phyloP scores from a whole-genome alignment of 2,113 vertebrate genomes.

The Urocolius indicus region DNA sequence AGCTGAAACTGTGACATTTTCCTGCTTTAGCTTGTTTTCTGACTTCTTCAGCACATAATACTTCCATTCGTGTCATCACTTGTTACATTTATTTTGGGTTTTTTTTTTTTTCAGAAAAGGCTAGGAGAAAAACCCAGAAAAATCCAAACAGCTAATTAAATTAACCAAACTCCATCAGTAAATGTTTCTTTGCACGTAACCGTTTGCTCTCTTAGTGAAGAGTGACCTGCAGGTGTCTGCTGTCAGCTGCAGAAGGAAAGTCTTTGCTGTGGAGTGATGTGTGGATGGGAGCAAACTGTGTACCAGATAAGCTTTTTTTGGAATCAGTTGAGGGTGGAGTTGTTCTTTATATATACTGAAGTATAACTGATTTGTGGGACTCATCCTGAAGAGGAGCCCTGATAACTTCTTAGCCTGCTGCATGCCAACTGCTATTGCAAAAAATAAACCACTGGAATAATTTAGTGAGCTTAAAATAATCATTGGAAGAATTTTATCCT shows the following conservation, averaged over 20 bases:
- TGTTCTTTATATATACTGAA: background rate
- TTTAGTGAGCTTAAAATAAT: background rate
- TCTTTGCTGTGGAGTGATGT: background rate
- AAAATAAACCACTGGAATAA: background rate
- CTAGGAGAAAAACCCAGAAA: too few species aligned
- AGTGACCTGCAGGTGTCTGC: background rate
- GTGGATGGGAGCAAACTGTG: background rate
- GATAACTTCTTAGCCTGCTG: background rate
- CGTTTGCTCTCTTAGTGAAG: background rate
- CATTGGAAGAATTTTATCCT: background rate
- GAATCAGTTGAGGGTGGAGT: background rate
- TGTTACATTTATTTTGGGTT: background rate
- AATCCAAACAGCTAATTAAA: background rate
- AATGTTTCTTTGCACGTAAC: background rate
- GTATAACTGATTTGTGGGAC: background rate
- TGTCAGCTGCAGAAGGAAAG: background rate
- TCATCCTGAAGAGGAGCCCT: background rate
- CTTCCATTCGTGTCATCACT: background rate
- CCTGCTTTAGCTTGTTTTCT: background rate
- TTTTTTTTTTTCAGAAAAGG: background rate
- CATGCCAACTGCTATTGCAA: background rate
- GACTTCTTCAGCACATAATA: background rate
- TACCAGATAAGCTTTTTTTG: background rate
- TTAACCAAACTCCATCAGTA: background rate
- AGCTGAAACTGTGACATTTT: background rate